Conservation (phyloP, 1,140 invertebrate genomes). For the Pantala flavescens region DNA sequence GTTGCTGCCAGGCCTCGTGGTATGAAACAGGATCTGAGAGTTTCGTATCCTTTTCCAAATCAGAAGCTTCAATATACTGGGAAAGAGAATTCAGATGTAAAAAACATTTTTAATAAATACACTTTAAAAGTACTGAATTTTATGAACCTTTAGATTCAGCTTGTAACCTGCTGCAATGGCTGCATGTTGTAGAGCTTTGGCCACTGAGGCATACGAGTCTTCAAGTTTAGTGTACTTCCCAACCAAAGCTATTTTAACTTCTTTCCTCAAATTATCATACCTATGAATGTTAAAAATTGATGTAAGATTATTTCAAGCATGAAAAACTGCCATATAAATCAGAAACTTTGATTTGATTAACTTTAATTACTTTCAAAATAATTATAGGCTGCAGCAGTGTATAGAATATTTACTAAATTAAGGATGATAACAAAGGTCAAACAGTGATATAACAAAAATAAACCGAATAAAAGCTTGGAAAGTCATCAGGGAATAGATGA, state of each 20-base stretch:
- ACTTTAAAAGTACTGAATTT: constrained; percentile 3
- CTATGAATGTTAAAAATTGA: constrained; percentile 31
- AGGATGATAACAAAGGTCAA: too few relatives aligned
- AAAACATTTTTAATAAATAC: not conserved
- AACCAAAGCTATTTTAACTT: constrained; percentile 89
- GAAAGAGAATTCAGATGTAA: constrained; percentile 24
- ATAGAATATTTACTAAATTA: constrained; percentile 11
- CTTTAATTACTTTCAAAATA: too few relatives aligned
- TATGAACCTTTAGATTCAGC: constrained; percentile 59
- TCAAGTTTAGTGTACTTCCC: constrained; percentile 96
- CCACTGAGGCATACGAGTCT: constrained; percentile 94
- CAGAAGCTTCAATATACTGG: constrained; percentile 81
- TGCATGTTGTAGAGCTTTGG: constrained; percentile 90
- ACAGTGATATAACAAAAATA: too few relatives aligned
- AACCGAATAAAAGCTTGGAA: too few relatives aligned
- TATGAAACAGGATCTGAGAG: constrained; percentile 68
- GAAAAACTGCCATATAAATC: not conserved
- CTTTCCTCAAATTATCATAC: constrained; percentile 64
- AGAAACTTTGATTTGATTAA: not conserved
- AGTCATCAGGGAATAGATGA: too few relatives aligned
- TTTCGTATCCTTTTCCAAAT: constrained; percentile 68
- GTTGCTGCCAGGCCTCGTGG: constrained; percentile 85
- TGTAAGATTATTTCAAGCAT: constrained; percentile 18
- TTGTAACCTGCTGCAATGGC: constrained; percentile 72
- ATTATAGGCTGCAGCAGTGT: not conserved